Conservation (phyloP, 2,113 vertebrate genomes). For the Zosterops lateralis region DNA sequence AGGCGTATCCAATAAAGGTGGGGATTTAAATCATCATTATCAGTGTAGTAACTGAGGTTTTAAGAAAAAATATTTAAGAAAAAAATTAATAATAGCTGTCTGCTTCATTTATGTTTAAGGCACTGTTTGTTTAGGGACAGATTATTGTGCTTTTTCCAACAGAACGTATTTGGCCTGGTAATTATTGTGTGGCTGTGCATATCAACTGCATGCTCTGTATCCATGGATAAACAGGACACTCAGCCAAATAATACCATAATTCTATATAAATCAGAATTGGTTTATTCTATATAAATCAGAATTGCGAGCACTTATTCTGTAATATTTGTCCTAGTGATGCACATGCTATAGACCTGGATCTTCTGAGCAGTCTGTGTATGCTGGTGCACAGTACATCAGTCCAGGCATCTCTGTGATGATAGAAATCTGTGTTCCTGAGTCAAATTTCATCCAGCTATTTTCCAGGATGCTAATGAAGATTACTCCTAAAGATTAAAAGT, state of each 20-base stretch:
- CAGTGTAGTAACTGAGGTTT: not conserved
- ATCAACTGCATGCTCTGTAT: not conserved
- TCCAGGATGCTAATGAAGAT: not conserved
- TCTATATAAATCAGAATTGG: no score
- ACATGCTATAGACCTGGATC: not conserved
- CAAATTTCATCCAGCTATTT: not conserved
- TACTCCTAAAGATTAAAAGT: not conserved
- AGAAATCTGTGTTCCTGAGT: not conserved
- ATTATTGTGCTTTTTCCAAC: not conserved
- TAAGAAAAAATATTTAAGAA: not conserved
- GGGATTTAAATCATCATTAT: not conserved
- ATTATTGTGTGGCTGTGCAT: not conserved
- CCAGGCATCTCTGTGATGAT: not conserved
- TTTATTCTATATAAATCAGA: not conserved
- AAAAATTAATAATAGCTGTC: not conserved
- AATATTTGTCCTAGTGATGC: not conserved
- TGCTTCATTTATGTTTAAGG: not conserved
- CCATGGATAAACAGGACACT: not conserved
- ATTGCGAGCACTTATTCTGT: not conserved
- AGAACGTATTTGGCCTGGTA: not conserved
- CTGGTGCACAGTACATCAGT: not conserved
- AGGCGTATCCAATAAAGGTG: not conserved
- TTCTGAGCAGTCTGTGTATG: not conserved
- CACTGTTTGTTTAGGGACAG: not conserved
- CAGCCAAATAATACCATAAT: not conserved